Evolutionary conservation across 2,797 vertebrate species (phyloP).

Genomic region (Argyrosomus regius): DNA sequence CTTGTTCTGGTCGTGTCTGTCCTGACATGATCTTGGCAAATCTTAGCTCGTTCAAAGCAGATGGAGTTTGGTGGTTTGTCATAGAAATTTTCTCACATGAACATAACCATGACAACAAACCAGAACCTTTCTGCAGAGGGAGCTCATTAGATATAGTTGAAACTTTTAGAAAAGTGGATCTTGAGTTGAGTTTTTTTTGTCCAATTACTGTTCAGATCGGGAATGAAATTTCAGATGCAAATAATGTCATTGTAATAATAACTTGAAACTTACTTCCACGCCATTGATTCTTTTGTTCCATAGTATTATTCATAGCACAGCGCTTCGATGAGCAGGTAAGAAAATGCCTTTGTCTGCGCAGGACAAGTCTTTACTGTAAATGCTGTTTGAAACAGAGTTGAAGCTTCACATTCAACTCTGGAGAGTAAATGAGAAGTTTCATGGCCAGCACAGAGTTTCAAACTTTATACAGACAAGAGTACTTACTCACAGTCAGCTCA

Average conservation of each 20-base stretch:
- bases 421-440: slow-evolving; percentile 7
- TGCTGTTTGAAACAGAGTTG: neutral
- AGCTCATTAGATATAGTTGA: neutral
- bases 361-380: neutral
- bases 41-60: no score
- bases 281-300: neutral
- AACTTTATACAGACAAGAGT: slow-evolving; percentile 18
- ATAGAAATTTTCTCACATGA: neutral
- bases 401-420: neutral
- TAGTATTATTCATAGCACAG: neutral
- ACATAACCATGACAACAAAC: neutral
- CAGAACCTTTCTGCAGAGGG: neutral
- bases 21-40: no score
- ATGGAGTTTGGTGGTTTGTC: no score
- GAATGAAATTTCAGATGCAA: no score
- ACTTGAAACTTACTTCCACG: neutral
- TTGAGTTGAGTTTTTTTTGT: no score
- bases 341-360: neutral
- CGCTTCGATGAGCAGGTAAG: neutral
- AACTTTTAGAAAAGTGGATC: neutral
- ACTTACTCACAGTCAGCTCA: neutral
- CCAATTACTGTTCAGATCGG: no score
- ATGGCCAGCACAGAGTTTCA: slow-evolving; percentile 7
- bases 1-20: no score
- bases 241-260: no score